These are phyloP conservation scores for Conopomorpha cramerella DNA, from an alignment of 1,140 invertebrate genomes.

Conservation along the genomic window DNA sequence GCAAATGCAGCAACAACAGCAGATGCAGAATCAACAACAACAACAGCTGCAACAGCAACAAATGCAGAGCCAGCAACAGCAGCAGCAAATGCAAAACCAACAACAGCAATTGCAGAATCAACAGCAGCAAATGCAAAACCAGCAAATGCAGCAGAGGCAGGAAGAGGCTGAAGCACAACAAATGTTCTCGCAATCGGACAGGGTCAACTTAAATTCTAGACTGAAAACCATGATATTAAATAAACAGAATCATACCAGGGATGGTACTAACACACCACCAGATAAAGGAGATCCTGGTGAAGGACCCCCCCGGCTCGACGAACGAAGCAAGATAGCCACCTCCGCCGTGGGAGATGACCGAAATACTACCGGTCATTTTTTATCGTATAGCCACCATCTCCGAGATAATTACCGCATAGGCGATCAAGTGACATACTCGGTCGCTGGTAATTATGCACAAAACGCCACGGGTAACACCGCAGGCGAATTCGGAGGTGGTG, in stretches of 20 bases:
- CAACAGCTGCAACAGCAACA: constrained; percentile 43
- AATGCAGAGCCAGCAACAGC: constrained; percentile 26
- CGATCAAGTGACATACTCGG: constrained; percentile 38
- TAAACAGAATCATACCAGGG: constrained; percentile 73
- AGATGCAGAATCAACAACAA: constrained; percentile 31
- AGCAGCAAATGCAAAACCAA: constrained; percentile 13
- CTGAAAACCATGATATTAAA: constrained; percentile 88
- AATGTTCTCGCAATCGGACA: constrained; percentile 68
- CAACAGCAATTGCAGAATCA: constrained; percentile 42
- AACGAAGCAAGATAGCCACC: constrained; percentile 37
- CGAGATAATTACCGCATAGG: constrained; percentile 65
- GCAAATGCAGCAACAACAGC: constrained; percentile 39
- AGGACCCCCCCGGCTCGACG: constrained; percentile 40
- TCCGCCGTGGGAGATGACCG: constrained; percentile 52
- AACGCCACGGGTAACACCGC: constrained; percentile 39
- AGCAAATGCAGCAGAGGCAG: constrained; percentile 58
- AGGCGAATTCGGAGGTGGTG: constrained; percentile 80
- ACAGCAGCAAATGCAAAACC: constrained; percentile 52
- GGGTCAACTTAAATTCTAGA: constrained; percentile 78
- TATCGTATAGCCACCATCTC: constrained; percentile 92
- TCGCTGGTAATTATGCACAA: constrained; percentile 60
- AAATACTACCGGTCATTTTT: constrained; percentile 86
- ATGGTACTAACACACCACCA: constrained; percentile 50
- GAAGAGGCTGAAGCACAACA: constrained; percentile 51
- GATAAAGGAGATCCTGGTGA: constrained; percentile 53